phyloP scores from a whole-genome alignment of 2,888 invertebrate genomes.

The Chrysolina haemoptera region DNA sequence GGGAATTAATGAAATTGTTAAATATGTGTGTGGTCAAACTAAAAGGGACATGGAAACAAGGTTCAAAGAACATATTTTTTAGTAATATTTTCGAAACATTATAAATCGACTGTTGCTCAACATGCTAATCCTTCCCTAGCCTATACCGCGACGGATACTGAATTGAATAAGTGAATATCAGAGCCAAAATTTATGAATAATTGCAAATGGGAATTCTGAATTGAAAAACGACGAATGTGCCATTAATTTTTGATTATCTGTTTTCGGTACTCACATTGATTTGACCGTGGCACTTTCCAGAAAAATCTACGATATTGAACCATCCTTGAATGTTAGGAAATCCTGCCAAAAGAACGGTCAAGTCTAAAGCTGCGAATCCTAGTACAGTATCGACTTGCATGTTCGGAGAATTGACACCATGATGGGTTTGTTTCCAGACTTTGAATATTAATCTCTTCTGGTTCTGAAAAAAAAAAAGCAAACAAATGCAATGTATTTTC shows the following conservation, averaged over 20 bases:
- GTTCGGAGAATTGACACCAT: slow-evolving; percentile 70
- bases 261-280: slow-evolving; percentile 70
- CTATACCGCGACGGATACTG: too few species aligned
- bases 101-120: too few species aligned
- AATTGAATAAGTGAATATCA: background rate
- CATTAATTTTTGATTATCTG: too few species aligned
- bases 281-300: slow-evolving; percentile 74
- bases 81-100: too few species aligned
- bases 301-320: slow-evolving; percentile 77
- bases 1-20: too few species aligned
- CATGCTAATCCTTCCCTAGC: too few species aligned
- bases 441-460: slow-evolving; percentile 75
- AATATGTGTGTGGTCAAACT: too few species aligned
- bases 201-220: too few species aligned
- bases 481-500: background rate
- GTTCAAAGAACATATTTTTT: too few species aligned
- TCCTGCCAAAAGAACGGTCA: slow-evolving; percentile 71
- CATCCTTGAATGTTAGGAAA: slow-evolving; percentile 74
- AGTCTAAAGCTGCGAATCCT: slow-evolving; percentile 75
- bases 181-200: background rate
- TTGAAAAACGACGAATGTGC: too few species aligned
- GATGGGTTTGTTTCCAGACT: slow-evolving; percentile 74
- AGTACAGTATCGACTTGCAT: slow-evolving; percentile 74
- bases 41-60: too few species aligned
- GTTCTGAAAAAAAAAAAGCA: slow-evolving; percentile 66